Evolutionary conservation across 2,797 vertebrate genomes (phyloP).

Genomic region (Petrocephalus sullivani): DNA sequence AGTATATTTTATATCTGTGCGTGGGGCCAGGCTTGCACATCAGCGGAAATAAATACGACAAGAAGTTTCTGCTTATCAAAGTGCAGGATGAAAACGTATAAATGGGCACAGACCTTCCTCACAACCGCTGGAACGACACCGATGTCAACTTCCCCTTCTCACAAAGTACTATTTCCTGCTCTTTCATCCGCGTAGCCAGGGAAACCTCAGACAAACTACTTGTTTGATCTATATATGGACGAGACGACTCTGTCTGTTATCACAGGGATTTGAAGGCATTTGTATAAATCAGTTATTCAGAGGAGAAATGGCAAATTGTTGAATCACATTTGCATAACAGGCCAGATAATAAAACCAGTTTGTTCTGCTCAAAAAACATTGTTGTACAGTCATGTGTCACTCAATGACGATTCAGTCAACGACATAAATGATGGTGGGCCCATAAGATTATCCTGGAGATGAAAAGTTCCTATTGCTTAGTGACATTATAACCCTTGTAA

Average conservation of each 20-base stretch:
- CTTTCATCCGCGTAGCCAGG: conserved; percentile 8
- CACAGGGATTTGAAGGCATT: conserved; percentile 8
- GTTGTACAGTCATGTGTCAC: not conserved
- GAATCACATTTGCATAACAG: not conserved
- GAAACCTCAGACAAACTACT: conserved; percentile 23
- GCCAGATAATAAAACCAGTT: not conserved
- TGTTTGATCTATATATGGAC: conserved; percentile 38
- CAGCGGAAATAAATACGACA: not conserved
- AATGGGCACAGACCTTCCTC: conserved; percentile 16
- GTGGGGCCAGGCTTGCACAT: not conserved
- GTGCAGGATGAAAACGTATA: conserved; percentile 20
- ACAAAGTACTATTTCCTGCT: conserved; percentile 22
- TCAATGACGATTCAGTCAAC: not conserved
- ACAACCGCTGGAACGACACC: conserved; percentile 10
- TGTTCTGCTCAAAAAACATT: not conserved
- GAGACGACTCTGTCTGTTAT: conserved; percentile 21
- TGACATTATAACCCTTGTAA: not conserved
- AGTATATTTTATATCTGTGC: not conserved
- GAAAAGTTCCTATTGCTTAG: not conserved
- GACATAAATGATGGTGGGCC: not conserved
- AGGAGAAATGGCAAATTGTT: conserved; percentile 13
- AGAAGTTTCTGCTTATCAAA: conserved; percentile 23
- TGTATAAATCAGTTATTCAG: conserved; percentile 17
- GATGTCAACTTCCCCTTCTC: conserved; percentile 11
- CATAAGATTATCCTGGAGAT: not conserved